Evolutionary conservation across 2,888 invertebrate species (phyloP), one percentile per base, ranked within the genome.

Genomic region (Brachynemurus nebulosus): DNA sequence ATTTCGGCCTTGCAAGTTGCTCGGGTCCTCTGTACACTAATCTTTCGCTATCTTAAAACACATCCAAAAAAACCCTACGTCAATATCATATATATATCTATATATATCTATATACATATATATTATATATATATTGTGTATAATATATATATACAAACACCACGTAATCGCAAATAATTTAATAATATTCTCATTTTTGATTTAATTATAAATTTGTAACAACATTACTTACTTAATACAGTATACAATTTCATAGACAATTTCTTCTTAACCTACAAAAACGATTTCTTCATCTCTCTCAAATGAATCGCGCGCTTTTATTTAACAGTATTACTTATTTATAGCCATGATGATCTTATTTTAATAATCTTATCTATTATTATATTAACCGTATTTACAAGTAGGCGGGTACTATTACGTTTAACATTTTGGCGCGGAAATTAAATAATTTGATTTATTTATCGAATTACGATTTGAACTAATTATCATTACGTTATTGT

Each of bases 1-100:
- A 72, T 71, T 71, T 70, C 68, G 66, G 61, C 62, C 57, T 60
- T 33, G 42, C 42, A 34, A 42, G 34, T 34, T 34, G 34, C 27
- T 34, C 42, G 42, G 42, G 30, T 30, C 30, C 14, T 30, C 30
- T 30, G n/a, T 30, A n/a, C n/a, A n/a, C n/a, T 30, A 12, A 30
- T 30, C 30, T 30, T 30, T 30, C n/a, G 30, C 30, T 30, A 30
- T 30, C 30, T 30, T 30, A 30, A 30, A 30, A 4, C n/a, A 30
- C 30, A 30, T 30, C 14, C n/a, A 30, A 30, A n/a, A n/a, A n/a
- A n/a, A n/a, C n/a, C n/a, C n/a, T n/a, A n/a, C n/a, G n/a, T n/a
- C n/a, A n/a, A n/a, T n/a, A n/a, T n/a, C n/a, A n/a, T n/a, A n/a
- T n/a, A n/a, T n/a, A n/a, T n/a, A n/a, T n/a, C n/a, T n/a, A n/a